These are phyloP conservation scores for Aplochiton taeniatus DNA, from an alignment of 2,797 vertebrate species.

Conservation along the genomic window DNA sequence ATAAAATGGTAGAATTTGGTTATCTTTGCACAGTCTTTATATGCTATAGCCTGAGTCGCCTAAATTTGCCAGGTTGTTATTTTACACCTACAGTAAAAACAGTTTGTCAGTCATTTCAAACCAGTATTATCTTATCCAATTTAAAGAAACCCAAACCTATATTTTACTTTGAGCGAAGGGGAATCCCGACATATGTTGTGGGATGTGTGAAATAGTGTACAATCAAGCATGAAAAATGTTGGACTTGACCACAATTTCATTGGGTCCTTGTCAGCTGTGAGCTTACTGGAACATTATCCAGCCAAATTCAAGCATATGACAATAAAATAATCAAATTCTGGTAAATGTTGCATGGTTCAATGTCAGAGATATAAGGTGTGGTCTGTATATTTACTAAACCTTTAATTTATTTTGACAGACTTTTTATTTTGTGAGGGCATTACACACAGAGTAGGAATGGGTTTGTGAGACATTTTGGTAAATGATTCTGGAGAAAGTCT, in stretches of 20 bases:
- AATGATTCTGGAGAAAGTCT: too few relatives aligned
- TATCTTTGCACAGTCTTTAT: too few relatives aligned
- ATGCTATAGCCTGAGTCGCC: too few relatives aligned
- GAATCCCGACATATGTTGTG: not conserved
- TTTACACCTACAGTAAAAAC: too few relatives aligned
- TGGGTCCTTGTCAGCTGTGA: constrained; percentile 55
- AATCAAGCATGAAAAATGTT: constrained; percentile 45
- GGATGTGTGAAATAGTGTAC: constrained; percentile 29
- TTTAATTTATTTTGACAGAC: too few relatives aligned
- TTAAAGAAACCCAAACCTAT: too few relatives aligned
- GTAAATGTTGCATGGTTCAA: constrained; percentile 36
- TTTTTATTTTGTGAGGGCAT: not conserved
- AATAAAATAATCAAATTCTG: constrained; percentile 61
- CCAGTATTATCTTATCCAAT: too few relatives aligned
- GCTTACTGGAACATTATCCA: constrained; percentile 32
- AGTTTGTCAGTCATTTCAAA: too few relatives aligned
- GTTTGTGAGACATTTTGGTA: not conserved
- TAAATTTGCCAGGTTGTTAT: too few relatives aligned
- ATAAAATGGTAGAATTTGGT: not conserved
- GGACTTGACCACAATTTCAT: constrained; percentile 34
- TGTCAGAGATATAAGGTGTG: constrained; percentile 27
- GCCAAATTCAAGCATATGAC: constrained; percentile 38
- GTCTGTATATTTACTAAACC: constrained; percentile 26
- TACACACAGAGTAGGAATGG: too few relatives aligned
- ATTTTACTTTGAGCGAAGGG: too few relatives aligned